Evolutionary conservation across 2,113 vertebrate genomes (phyloP), one percentile per base, ranked within the genome.

Genomic region (Romanogobio albipinnatus): DNA sequence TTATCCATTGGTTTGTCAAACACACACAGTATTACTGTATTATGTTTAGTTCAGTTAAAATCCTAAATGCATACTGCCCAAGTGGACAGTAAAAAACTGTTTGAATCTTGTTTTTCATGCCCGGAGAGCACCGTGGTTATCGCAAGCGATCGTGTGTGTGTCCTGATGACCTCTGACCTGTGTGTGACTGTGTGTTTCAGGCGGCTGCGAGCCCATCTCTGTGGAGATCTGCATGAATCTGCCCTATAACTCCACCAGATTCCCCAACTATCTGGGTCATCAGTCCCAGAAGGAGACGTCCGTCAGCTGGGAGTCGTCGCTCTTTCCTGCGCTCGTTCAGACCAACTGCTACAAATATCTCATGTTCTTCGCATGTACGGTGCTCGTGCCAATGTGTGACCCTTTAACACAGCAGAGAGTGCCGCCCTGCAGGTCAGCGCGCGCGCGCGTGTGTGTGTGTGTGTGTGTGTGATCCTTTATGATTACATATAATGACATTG

Each of bases 351-450:
- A 98, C 94, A 97, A 96, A 86, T 99, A 96, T 91, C 96, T 99
- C 87, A 99, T 99, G 97, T 99, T 99, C 93, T 99, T 98, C 87
- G 96, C 97, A 85, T 99, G 98, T 87, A 99, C 97, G 1, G 94
- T 99, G 85, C 94, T 99, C 76, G 97, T 97, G 0, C 98, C 98
- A n/a, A 98, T 98, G 89, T 99, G 98, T 91, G 97, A 99, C 79
- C 90, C 92, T 0, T 74, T 93, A 17, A 97, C 93, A 24, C 94
- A 94, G 85, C 95, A 95, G 15, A 95, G 89, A 82, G 95, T 98
- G 36, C 97, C 98, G 0, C 97, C 97, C 43, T 99, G 98, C 96
- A 98, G 97, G 97, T 98, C 92, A 86, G 1, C 14, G 24, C 33
- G 36, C 53, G 81, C 39, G 4, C 45, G 61, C 76, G 47, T 58